A percentile compares a stretch with the other conserved stretches of the same genome.
Conservation (phyloP, 2,113 vertebrate genomes). For the Brachypteracias leptosomus region DNA sequence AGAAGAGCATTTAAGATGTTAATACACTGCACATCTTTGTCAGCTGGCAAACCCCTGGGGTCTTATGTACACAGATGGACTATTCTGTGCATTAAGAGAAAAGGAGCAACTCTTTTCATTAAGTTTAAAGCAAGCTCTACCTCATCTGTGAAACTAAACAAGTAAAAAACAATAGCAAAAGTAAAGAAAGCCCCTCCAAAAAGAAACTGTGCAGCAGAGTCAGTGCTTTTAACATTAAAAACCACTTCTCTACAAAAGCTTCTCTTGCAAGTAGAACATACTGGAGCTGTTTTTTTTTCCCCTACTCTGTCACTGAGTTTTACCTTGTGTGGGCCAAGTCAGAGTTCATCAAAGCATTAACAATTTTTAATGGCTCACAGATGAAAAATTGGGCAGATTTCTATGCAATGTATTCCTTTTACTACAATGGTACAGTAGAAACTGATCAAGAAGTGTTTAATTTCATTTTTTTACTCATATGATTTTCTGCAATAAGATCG, state of each 20-base stretch:
- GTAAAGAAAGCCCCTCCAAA: background rate
- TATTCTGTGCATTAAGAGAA: background rate
- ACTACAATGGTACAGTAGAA: background rate
- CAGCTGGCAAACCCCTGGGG: background rate
- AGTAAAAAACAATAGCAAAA: background rate
- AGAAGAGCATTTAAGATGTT: background rate
- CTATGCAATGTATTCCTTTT: background rate
- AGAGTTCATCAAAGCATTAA: background rate
- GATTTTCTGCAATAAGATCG: background rate
- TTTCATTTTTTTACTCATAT: background rate
- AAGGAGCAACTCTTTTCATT: background rate
- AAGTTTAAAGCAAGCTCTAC: background rate
- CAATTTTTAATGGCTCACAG: background rate
- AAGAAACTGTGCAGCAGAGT: background rate
- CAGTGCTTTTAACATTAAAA: background rate
- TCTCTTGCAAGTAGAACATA: background rate
- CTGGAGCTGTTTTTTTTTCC: rapidly evolving
- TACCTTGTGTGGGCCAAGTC: background rate
- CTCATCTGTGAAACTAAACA: background rate
- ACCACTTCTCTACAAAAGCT: background rate
- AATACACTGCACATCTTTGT: background rate
- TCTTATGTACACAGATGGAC: background rate
- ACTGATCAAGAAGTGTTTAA: background rate
- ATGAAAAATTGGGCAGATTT: background rate
- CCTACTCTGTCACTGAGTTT: background rate